A percentile compares a stretch with the other conserved stretches of the same genome.
Conservation (phyloP, 2,797 vertebrate genomes). For the Phoebastria nigripes region DNA sequence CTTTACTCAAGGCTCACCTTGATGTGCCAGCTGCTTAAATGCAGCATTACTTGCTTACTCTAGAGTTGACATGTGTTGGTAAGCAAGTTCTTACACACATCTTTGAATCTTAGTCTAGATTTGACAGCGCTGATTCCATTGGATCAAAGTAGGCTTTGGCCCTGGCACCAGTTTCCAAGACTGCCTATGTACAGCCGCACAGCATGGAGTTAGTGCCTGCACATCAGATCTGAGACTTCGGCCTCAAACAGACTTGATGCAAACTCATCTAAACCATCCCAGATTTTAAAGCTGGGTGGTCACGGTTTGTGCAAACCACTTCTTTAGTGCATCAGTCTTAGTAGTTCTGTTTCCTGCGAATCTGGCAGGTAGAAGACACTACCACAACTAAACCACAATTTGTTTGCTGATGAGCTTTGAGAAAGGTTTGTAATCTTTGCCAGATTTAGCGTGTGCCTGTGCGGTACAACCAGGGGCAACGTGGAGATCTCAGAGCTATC, state of each 20-base stretch:
- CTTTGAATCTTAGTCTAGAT: not conserved
- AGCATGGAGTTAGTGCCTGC: not conserved
- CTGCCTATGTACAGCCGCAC: fast-evolving
- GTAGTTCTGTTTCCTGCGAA: not conserved
- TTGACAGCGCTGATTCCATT: not conserved
- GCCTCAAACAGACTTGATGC: not conserved
- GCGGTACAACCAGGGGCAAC: not conserved
- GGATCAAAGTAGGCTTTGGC: not conserved
- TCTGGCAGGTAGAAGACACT: not conserved
- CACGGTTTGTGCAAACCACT: not conserved
- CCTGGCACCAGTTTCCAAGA: not conserved
- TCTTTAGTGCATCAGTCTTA: not conserved
- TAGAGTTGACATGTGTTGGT: not conserved
- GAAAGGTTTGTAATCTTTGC: not conserved
- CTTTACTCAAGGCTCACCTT: not conserved
- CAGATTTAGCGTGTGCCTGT: not conserved
- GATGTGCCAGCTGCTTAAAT: not conserved
- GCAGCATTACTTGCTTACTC: not conserved
- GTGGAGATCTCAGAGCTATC: not conserved
- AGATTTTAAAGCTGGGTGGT: not conserved
- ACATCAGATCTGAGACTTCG: not conserved
- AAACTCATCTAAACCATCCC: not conserved
- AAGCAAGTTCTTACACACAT: not conserved
- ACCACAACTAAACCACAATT: not conserved
- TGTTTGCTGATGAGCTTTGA: not conserved